Evolutionary conservation across 2,888 invertebrate species (phyloP).

Genomic region (Drosophila anomalata): DNA sequence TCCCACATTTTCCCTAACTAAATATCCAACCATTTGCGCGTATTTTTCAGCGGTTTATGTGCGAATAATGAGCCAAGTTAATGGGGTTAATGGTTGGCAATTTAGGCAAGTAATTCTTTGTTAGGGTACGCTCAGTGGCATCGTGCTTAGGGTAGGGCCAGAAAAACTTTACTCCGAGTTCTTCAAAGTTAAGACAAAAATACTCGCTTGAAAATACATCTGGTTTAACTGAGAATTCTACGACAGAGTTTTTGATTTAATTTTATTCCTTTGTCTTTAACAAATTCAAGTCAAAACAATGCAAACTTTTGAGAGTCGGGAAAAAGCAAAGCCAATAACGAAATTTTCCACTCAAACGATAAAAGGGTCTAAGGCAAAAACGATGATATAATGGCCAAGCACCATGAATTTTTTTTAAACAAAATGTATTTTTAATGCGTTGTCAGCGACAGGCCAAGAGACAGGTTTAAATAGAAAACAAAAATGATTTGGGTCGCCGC

Average conservation of each 20-base stretch:
- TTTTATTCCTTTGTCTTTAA: slow-evolving; percentile 19
- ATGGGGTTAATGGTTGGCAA: slow-evolving; percentile 30
- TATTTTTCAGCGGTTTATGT: slow-evolving; percentile 21
- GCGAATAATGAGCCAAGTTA: slow-evolving; percentile 21
- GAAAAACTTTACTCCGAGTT: not conserved
- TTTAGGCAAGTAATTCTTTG: slow-evolving; percentile 2
- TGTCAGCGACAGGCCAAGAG: slow-evolving; percentile 55
- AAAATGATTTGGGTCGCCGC: slow-evolving; percentile 55
- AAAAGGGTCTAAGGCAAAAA: slow-evolving; percentile 57
- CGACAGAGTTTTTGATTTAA: slow-evolving; percentile 17
- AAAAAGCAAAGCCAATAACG: slow-evolving; percentile 64
- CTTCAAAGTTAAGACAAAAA: slow-evolving; percentile 6
- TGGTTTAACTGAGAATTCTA: slow-evolving; percentile 11
- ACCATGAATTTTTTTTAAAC: slow-evolving; percentile 54
- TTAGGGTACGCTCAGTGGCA: not conserved
- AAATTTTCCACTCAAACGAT: slow-evolving; percentile 78
- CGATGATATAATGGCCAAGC: slow-evolving; percentile 18
- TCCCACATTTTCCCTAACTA: slow-evolving; percentile 5
- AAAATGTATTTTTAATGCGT: slow-evolving; percentile 69
- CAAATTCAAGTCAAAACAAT: slow-evolving; percentile 29
- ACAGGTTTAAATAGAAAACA: slow-evolving; percentile 34
- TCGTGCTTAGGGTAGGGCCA: not conserved
- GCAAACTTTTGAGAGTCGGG: slow-evolving; percentile 38
- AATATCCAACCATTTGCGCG: slow-evolving; percentile 9
- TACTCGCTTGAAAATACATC: slow-evolving; percentile 4